Evolutionary conservation across 2,888 invertebrate species (phyloP).

Genomic region (Ethmia dodecea): DNA sequence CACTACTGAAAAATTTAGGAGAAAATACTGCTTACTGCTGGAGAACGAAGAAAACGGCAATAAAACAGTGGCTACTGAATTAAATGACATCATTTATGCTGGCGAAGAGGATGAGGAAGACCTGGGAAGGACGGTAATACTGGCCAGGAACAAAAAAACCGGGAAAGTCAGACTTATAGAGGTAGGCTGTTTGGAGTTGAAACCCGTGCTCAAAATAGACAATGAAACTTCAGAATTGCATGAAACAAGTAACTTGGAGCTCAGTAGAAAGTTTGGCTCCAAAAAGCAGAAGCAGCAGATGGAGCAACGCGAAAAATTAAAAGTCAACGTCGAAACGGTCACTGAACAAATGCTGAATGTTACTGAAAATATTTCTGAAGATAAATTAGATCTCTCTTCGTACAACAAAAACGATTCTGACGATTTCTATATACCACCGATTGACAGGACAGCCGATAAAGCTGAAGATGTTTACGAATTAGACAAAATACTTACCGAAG

Average conservation of each 20-base stretch:
- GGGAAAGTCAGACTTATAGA: constrained; percentile 59
- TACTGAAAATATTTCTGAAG: constrained; percentile 48
- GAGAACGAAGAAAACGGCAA: constrained; percentile 30
- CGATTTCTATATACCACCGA: constrained; percentile 67
- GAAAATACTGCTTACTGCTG: constrained; percentile 32
- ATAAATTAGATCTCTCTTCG: constrained; percentile 47
- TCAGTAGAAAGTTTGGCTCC: constrained; percentile 81
- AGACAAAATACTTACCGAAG: constrained; percentile 52
- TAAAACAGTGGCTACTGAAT: constrained; percentile 34
- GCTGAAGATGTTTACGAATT: constrained; percentile 67
- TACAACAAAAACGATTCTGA: constrained; percentile 49
- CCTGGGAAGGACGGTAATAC: constrained; percentile 42
- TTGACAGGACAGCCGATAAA: constrained; percentile 61
- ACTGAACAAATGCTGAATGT: constrained; percentile 77
- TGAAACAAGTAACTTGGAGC: constrained; percentile 48
- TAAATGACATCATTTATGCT: constrained; percentile 42
- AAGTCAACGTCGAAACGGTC: constrained; percentile 75
- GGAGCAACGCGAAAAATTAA: constrained; percentile 78
- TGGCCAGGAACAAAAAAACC: constrained; percentile 45
- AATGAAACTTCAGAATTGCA: constrained; percentile 25
- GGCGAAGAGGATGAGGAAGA: constrained; percentile 46
- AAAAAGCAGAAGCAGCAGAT: constrained; percentile 77
- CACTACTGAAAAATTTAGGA: constrained; percentile 36
- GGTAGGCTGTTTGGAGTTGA: constrained; percentile 38
- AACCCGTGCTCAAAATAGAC: constrained; percentile 36